These are phyloP conservation scores for Typhlomys cinereus DNA, from an alignment of 2,113 vertebrate genomes.

Conservation along the genomic window DNA sequence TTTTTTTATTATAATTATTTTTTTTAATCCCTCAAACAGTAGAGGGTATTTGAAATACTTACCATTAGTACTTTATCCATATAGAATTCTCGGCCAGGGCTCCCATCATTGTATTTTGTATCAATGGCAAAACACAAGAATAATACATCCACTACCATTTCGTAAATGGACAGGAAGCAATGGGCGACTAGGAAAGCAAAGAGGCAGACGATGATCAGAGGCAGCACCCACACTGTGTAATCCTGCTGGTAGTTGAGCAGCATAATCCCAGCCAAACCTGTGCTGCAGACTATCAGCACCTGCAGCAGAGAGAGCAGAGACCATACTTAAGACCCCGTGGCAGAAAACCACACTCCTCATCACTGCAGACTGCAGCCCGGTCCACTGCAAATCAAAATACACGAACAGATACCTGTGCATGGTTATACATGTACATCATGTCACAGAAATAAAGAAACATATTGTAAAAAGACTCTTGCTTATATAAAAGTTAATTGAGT, in stretches of 20 bases:
- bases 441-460: not conserved
- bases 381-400: not conserved
- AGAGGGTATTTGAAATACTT: constrained; percentile 67
- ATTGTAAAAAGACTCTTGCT: not conserved
- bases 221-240: constrained; percentile 97
- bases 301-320: constrained; percentile 79
- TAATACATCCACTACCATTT: constrained; percentile 98
- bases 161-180: constrained; percentile 99
- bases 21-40: not conserved
- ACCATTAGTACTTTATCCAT: constrained; percentile 99
- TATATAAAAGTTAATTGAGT: constrained; percentile 11
- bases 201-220: constrained; percentile 96
- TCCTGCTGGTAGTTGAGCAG: constrained; percentile 96
- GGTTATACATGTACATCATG: not conserved
- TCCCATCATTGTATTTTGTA: constrained; percentile 98
- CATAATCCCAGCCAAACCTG: constrained; percentile 94
- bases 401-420: not conserved
- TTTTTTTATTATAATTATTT: too few relatives aligned
- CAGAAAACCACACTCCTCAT: not conserved
- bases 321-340: not conserved
- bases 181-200: constrained; percentile 98
- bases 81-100: constrained; percentile 96
- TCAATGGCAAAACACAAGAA: constrained; percentile 99
- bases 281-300: constrained; percentile 95
- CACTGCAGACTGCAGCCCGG: not conserved